Evolutionary conservation across 2,797 vertebrate species (phyloP), one percentile per base, ranked within the genome.

Genomic region (Microchirus variegatus): DNA sequence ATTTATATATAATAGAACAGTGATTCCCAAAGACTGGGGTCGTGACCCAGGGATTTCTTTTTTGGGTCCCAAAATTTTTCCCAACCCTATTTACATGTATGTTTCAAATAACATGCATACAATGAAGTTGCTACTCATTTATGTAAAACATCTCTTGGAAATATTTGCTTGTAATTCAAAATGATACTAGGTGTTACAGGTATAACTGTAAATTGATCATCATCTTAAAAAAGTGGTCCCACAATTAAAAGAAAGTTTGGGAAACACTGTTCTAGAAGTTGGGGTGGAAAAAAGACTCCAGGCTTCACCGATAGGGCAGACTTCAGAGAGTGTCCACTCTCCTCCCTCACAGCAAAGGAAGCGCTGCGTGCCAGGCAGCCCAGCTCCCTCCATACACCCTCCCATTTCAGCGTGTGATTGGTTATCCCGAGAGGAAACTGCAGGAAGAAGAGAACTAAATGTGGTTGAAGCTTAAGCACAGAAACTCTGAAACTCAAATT

Each of bases 361-460:
- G 97, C 96, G 0, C 95, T 96, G 84, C 96, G 94, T 0, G 96
- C 93, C 61, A 99, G 91, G 71, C 96, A 99, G 82, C 96, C 95
- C 54, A 99, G 93, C 69, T 98, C 96, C 56, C 97, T 86, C 97
- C 97, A 99, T n/a, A 98, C 96, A 0, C 94, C 95, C 76, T 98
- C 97, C 97, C 97, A 99, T 89, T 97, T 98, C 73, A 98, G 38
- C 0, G 94, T 94, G 89, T 99, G 96, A 84, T 80, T 93, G 9
- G 94, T 98, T 78, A 89, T 88, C 87, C 96, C 97, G 0, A 98
- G 4, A 17, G 97, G 97, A 73, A 98, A 97, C 97, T 99, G 78
- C 5, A 64, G 62, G 50, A 5, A 65, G 11, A 56, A 56, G 7
- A 46, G 5, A 14, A 38, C 12, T 36, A 9, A 10, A 3, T 31